phyloP scores from a whole-genome alignment of 2,888 invertebrate species.

The Patella caerulea region DNA sequence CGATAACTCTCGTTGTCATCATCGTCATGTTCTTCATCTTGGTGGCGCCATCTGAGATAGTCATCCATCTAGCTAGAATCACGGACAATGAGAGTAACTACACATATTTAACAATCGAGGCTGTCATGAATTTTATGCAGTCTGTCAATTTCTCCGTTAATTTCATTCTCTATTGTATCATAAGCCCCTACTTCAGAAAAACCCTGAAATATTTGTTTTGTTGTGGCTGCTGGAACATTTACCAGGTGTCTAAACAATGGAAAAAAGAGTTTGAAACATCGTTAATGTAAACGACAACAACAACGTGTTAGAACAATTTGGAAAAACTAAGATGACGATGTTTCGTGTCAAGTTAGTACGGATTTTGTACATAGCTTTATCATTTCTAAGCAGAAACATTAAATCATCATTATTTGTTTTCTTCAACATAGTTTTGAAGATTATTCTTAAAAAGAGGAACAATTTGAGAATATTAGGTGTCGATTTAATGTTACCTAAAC shows the following conservation, averaged over 20 bases:
- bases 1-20: constrained; percentile 65
- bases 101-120: constrained; percentile 59
- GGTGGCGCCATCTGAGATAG: constrained; percentile 67
- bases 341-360: too few species aligned
- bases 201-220: constrained; percentile 72
- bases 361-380: too few species aligned
- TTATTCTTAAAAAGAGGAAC: too few species aligned
- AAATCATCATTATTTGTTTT: too few species aligned
- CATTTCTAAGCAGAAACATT: too few species aligned
- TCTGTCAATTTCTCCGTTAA: constrained; percentile 84
- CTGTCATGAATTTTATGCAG: constrained; percentile 81
- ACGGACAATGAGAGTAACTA: constrained; percentile 53
- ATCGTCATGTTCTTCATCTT: constrained; percentile 67
- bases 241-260: constrained; percentile 36
- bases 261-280: constrained; percentile 39
- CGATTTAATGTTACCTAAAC: too few species aligned
- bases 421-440: too few species aligned
- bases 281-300: constrained; percentile 27
- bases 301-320: too few species aligned
- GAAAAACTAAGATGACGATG: too few species aligned
- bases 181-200: constrained; percentile 83
- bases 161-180: constrained; percentile 84
- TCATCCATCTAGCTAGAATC: constrained; percentile 53
- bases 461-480: too few species aligned
- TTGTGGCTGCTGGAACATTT: constrained; percentile 43